phyloP scores from a whole-genome alignment of 2,113 vertebrate species.

The Trinectes maculatus region DNA sequence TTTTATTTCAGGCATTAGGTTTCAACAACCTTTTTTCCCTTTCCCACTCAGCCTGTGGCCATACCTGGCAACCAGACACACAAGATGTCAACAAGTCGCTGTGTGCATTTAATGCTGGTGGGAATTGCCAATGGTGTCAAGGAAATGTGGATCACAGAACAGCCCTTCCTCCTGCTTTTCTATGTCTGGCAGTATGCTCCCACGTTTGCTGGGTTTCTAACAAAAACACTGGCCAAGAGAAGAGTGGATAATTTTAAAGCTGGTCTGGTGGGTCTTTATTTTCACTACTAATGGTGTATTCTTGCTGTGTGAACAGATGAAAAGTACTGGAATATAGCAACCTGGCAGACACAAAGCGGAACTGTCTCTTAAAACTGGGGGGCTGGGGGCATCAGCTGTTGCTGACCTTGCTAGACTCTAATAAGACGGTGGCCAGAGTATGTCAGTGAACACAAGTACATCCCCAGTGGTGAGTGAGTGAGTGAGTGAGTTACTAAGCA shows the following conservation, averaged over 20 bases:
- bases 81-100: conserved; percentile 91
- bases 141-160: conserved; percentile 91
- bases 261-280: conserved; percentile 84
- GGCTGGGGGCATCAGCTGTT: conserved; percentile 37
- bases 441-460: conserved; percentile 45
- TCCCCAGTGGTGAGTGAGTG: conserved; percentile 30
- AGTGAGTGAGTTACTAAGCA: conserved; percentile 43
- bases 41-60: conserved; percentile 59
- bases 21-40: background rate
- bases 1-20: background rate
- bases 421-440: conserved; percentile 29
- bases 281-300: conserved; percentile 2
- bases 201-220: conserved; percentile 86
- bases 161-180: conserved; percentile 85
- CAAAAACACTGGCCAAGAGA: conserved; percentile 80
- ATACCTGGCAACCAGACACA: conserved; percentile 79
- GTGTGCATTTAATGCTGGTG: conserved; percentile 88
- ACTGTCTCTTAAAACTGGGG: conserved; percentile 48
- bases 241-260: conserved; percentile 91
- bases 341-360: conserved; percentile 37
- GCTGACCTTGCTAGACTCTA: conserved; percentile 62
- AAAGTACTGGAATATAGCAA: conserved; percentile 43
- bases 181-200: conserved; percentile 93
- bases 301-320: conserved; percentile 12
- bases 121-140: conserved; percentile 86